Base-by-base conservation (phyloP, 2,113 vertebrate species). In the Tyto alba region DNA sequence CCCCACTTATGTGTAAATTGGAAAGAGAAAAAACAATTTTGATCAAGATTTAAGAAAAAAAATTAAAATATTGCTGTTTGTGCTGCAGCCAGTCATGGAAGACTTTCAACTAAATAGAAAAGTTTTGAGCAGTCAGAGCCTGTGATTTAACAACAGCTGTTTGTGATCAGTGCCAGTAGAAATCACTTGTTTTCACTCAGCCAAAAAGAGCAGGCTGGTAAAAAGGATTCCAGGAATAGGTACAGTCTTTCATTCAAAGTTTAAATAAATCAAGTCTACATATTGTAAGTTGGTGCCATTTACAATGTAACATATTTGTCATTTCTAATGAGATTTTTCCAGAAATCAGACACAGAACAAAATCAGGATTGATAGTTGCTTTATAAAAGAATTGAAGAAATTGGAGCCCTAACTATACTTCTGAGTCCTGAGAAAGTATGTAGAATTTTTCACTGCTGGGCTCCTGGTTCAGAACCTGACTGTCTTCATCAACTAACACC, bases 141-240 rank as follows among this genome's bases (percentile, higher is more conserved):
- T 93, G 66, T 89, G 92, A 87, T 92, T 94, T 95, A 91, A 74
- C 89, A 95, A 56, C 95, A 96, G 92, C 94, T 96, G 95, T 95
- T 96, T 95, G 80, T 89, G 81, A 85, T 95, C 87, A 52, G 74
- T 96, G 94, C 95, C 96, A 96, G 86, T 40, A 82, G 71, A 94
- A 96, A 95, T 94, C 88, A 85, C 76, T 96, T 94, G 80, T 92
- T 97, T 95, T 87, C 73, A 93, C 53, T 52, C 81, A 85, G 90
- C 69, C 1, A 2, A 68, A 92, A 87, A 79, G 74, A 93, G 82
- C 60, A 87, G 66, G 66, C 84, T 95, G 76, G 84, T 79, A 38
- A 89, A 87, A 92, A 38, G 43, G 66, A 69, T 85, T 92, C 89
- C 89, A 94, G 74, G 78, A 95, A 95, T 85, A 95, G 90, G 89